Evolutionary conservation across 2,888 invertebrate genomes (phyloP), one percentile per base, ranked within the genome.

Genomic region (Pantelozetes paolii): DNA sequence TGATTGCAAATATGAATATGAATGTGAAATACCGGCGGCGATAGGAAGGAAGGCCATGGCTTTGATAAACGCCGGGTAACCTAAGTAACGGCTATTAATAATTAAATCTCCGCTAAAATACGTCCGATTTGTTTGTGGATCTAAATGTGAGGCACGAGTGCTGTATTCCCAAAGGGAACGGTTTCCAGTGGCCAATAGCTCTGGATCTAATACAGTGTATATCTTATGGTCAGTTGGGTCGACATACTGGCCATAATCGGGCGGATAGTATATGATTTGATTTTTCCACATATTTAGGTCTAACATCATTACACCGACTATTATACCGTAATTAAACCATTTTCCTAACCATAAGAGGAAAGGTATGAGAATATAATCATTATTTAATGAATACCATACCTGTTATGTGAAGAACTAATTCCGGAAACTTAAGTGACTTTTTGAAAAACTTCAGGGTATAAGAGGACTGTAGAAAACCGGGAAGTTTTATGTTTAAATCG

Each of bases 241-340:
- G 15, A 80, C 81, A 76, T 85, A 85, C 79, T 85, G 85, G 11
- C 84, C 85, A 76, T 83, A 85, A 75, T 83, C 83, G 74, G 78
- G 80, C 1, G 85, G 85, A 26, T 77, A 76, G 78, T 84, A 85
- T 78, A 85, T 84, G 67, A 85, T 83, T 80, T 85, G 85, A 79
- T 85, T 85, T 79, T 85, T 85, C 85, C 84, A 85, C 85, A 85
- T 85, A 80, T 85, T 85, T 73, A 85, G 78, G 78, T 85, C 85
- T 30, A 85, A 80, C 71, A 85, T 80, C 82, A 84, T 84, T 23
- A 85, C 85, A 75, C 84, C 78, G 76, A 84, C 84, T 74, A 85
- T 82, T 71, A 85, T 83, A 36, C 85, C 84, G 78, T 85, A 85
- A 79, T 84, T 85, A 79, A 85, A 85, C 85, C 85, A 85, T 80